Conservation (phyloP, 1,140 invertebrate species). For the Drosophila repleta region DNA sequence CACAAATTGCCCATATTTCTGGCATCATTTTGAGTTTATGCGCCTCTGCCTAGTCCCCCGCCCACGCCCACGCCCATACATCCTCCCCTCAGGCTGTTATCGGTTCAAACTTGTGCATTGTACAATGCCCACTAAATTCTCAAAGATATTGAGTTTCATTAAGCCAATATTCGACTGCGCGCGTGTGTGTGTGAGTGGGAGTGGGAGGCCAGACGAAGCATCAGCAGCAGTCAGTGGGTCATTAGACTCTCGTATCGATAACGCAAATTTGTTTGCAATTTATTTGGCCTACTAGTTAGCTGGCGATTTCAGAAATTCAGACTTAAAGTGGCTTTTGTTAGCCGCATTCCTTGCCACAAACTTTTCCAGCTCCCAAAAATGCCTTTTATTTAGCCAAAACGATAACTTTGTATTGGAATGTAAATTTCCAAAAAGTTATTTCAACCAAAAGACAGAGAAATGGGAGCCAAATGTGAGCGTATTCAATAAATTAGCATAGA, state of each 20-base stretch:
- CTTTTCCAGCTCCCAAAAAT: constrained; percentile 15
- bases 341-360: constrained; percentile 12
- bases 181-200: no score
- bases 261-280: constrained; percentile 59
- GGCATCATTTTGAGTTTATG: constrained; percentile 52
- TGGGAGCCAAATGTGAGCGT: not conserved
- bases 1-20: constrained; percentile 51
- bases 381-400: constrained; percentile 11
- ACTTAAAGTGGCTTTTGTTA: constrained; percentile 30
- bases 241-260: constrained; percentile 61
- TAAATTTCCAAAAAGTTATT: constrained; percentile 24
- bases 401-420: constrained; percentile 18
- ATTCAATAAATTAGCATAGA: not conserved
- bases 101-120: constrained; percentile 58
- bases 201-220: not conserved
- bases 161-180: constrained; percentile 46
- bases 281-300: constrained; percentile 38
- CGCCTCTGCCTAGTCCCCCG: not conserved
- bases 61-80: constrained; percentile 1
- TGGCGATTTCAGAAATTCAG: constrained; percentile 21
- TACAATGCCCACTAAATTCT: constrained; percentile 56
- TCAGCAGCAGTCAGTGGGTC: constrained; percentile 63
- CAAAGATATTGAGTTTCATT: constrained; percentile 78
- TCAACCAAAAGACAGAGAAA: constrained; percentile 6
- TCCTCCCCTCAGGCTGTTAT: constrained; percentile 36